Conservation (phyloP, 2,113 vertebrate genomes). For the Vimba vimba region DNA sequence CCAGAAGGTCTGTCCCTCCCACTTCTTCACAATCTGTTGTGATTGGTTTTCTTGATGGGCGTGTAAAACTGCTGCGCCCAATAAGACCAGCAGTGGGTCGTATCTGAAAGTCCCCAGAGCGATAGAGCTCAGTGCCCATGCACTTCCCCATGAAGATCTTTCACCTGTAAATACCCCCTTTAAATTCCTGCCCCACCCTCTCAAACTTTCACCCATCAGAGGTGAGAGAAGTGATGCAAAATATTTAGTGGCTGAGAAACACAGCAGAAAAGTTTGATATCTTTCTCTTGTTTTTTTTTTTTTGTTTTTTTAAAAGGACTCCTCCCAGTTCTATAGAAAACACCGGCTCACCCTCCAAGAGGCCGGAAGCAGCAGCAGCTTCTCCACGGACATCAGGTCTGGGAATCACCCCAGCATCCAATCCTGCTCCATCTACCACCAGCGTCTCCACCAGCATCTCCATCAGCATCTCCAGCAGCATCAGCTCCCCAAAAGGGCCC, state of each 20-base stretch:
- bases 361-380: neutral
- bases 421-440: neutral
- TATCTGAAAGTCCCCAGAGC: slow-evolving; percentile 59
- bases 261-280: neutral
- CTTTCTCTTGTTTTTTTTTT: neutral
- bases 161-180: neutral
- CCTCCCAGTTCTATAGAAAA: slow-evolving; percentile 4
- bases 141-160: slow-evolving; percentile 43
- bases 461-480: neutral
- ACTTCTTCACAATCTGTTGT: slow-evolving; percentile 64
- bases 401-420: neutral
- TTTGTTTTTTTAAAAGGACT: slow-evolving; percentile 5
- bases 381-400: neutral
- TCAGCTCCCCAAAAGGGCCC: neutral
- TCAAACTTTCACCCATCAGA: slow-evolving; percentile 20
- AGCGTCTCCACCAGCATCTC: neutral
- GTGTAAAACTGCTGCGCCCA: slow-evolving; percentile 51
- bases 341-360: neutral
- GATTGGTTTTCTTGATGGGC: slow-evolving; percentile 55
- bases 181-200: slow-evolving; percentile 12
- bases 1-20: slow-evolving; percentile 66
- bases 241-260: neutral
- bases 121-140: slow-evolving; percentile 51
- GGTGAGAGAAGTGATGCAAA: slow-evolving; percentile 49
- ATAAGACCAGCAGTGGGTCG: slow-evolving; percentile 63